Conservation (phyloP, 35 echinoderm and acorn worm species). For the Apostichopus parvimensis region DNA sequence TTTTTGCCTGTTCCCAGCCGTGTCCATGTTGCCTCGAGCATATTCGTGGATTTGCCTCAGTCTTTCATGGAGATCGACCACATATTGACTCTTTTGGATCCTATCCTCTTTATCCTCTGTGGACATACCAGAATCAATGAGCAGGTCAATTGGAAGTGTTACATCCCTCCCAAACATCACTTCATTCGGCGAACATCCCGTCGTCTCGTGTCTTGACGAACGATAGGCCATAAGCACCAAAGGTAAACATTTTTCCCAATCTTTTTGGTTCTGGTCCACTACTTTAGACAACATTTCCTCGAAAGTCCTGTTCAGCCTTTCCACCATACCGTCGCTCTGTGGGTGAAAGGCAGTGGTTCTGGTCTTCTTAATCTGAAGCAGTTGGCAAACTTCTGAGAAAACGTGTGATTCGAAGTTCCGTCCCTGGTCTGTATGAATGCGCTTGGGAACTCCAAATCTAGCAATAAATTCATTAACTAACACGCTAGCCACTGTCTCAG, state of each 20-base stretch:
- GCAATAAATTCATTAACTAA: constrained; percentile 41
- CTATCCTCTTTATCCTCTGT: neutral
- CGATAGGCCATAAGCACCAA: constrained; percentile 9
- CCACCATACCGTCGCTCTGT: constrained; percentile 57
- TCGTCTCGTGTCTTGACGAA: constrained; percentile 60
- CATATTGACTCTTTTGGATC: constrained; percentile 12
- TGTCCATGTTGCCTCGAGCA: neutral
- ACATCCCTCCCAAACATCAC: constrained; percentile 65
- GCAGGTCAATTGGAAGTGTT: constrained; percentile 49
- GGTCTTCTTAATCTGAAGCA: constrained; percentile 45
- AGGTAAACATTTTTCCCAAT: constrained; percentile 63
- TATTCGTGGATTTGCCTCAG: neutral
- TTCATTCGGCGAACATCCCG: constrained; percentile 63
- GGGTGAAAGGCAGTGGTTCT: constrained; percentile 12
- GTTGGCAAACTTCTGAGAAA: constrained; percentile 46
- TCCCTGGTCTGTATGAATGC: constrained; percentile 42
- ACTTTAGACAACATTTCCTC: constrained; percentile 56
- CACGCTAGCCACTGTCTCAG: constrained; percentile 25
- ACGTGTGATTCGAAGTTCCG: constrained; percentile 60
- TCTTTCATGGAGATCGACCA: neutral
- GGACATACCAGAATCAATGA: neutral
- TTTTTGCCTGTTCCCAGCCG: neutral
- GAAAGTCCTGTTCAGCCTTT: constrained; percentile 56
- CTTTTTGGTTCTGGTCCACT: constrained; percentile 55
- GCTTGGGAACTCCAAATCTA: constrained; percentile 28